Evolutionary conservation across 2,797 vertebrate genomes (phyloP).

Genomic region (Tachyglossus aculeatus): DNA sequence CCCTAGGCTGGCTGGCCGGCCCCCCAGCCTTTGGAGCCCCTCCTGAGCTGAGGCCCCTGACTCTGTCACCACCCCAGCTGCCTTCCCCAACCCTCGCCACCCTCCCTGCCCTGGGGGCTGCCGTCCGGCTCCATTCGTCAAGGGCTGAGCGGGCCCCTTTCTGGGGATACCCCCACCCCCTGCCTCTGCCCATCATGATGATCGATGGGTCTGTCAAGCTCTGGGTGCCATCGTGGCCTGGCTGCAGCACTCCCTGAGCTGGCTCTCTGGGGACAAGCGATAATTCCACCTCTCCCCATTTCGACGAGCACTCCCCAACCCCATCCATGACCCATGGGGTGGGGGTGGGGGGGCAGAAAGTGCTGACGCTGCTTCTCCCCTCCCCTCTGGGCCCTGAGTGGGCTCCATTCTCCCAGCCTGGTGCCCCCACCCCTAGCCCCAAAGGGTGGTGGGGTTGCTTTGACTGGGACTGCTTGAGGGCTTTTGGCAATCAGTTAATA

Average conservation of each 20-base stretch:
- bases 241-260: slow-evolving; percentile 92
- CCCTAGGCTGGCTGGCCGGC: slow-evolving; percentile 26
- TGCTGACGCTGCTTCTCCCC: too few relatives aligned
- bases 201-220: slow-evolving; percentile 98
- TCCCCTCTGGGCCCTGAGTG: too few relatives aligned
- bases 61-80: slow-evolving; percentile 52
- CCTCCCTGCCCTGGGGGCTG: slow-evolving; percentile 67
- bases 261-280: slow-evolving; percentile 79
- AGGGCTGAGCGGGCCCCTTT: slow-evolving; percentile 92
- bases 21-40: not conserved
- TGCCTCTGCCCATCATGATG: slow-evolving; percentile 90
- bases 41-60: too few relatives aligned
- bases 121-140: slow-evolving; percentile 86
- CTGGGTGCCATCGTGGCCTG: slow-evolving; percentile 86
- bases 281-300: slow-evolving; percentile 24
- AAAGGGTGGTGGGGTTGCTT: too few relatives aligned
- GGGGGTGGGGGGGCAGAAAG: not conserved
- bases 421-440: not conserved
- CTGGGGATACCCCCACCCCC: slow-evolving; percentile 82
- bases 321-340: not conserved
- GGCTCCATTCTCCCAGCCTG: too few relatives aligned
- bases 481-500: too few relatives aligned
- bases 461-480: too few relatives aligned
- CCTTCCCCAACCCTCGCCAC: not conserved
- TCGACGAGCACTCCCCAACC: not conserved